A percentile compares a stretch with the other conserved stretches of the same genome.
Conservation (phyloP, 2,797 vertebrate species). For the Sylvia borin region DNA sequence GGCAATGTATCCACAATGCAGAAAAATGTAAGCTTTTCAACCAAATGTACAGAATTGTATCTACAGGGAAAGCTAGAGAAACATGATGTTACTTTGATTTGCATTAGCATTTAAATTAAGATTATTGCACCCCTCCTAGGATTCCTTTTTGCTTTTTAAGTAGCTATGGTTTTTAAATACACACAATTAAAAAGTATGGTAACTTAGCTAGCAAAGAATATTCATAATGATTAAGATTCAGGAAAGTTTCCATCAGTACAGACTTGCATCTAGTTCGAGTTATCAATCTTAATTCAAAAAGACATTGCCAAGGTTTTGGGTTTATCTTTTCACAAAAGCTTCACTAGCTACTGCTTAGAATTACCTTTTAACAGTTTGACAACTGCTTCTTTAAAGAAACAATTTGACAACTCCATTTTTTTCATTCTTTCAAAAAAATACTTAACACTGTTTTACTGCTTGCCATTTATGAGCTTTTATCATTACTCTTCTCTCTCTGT, state of each 20-base stretch:
- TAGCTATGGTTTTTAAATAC: conserved; percentile 40
- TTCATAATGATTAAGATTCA: conserved; percentile 43
- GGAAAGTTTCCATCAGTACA: conserved; percentile 55
- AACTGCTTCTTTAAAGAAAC: not conserved
- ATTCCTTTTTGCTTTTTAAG: conserved; percentile 48
- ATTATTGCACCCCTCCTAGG: conserved; percentile 56
- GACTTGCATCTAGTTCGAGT: conserved; percentile 10
- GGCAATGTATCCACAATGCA: conserved; percentile 19
- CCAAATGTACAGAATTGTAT: conserved; percentile 36
- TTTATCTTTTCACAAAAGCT: not conserved
- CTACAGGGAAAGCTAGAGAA: conserved; percentile 60
- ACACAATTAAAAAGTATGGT: conserved; percentile 42
- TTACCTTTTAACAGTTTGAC: conserved; percentile 18
- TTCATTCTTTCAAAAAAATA: conserved; percentile 8
- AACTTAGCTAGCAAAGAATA: conserved; percentile 62
- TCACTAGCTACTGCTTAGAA: conserved; percentile 21
- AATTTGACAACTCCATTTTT: not conserved
- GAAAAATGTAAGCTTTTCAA: conserved; percentile 48
- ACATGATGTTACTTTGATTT: not conserved
- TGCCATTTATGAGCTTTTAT: not conserved
- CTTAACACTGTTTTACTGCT: not conserved
- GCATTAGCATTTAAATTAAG: conserved; percentile 56
- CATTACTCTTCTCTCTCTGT: not conserved
- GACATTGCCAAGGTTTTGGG: conserved; percentile 69
- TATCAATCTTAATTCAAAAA: conserved; percentile 56